Evolutionary conservation across 2,797 vertebrate genomes (phyloP), one percentile per base, ranked within the genome.

Genomic region (Cichlasoma orientale): DNA sequence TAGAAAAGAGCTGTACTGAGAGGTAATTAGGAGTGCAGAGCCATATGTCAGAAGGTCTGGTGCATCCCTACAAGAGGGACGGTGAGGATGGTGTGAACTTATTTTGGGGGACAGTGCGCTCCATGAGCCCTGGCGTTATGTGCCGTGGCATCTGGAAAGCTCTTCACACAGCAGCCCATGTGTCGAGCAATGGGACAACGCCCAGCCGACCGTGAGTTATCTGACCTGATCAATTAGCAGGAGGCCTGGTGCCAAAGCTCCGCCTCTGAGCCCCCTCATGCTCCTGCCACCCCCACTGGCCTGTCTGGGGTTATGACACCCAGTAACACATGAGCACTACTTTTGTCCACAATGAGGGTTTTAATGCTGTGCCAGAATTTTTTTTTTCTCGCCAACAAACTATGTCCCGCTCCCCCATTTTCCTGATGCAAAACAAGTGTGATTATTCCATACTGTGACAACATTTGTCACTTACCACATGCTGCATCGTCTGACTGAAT

Each of bases 211-310:
- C 93, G 89, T 95, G 89, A 95, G 93, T 92, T 94, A 96, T 96
- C 91, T 93, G 93, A 96, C 94, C 93, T 95, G 95, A 96, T 94
- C 95, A 96, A 95, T 96, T 95, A 96, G 95, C 93, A 92, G 92
- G 93, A 94, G 94, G 92, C 90, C 90, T 77, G 79, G 86, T 90
- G 93, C 94, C 95, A 94, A 87, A 83, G 90, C 83, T 82, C 86
- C 87, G 56, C 88, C 92, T 88, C 86, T 23, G 71, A 86, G 74
- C 66, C 87, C 58, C 16, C 18, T 50, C 36, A 23, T 18, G 19
- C 12, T 57, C 27, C 36, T 19, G 6, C 10, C 38, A 11, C 55
- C 38, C 57, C 52, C 33, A 7, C 57, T 56, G 68, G 75, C 73
- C 86, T 78, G 81, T 86, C 86, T 76, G 75, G 53, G 79, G 81